A percentile compares a stretch with the other conserved stretches of the same genome.
Conservation (phyloP, 1,140 invertebrate species). For the Metopolophium dirhodum region DNA sequence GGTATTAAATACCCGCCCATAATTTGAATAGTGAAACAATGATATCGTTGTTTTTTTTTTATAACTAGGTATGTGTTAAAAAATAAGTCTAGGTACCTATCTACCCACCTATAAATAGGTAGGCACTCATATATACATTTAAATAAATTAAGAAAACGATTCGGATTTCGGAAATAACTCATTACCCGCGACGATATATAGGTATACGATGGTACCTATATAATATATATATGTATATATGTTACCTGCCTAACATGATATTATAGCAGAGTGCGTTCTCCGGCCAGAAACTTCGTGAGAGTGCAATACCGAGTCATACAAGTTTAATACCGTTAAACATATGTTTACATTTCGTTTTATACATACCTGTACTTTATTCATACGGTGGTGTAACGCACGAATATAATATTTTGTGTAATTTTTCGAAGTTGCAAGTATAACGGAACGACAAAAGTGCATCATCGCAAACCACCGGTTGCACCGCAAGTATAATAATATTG, state of each 20-base stretch:
- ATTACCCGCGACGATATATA: not conserved
- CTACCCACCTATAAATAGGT: not conserved
- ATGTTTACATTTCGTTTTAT: not conserved
- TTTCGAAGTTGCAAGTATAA: not conserved
- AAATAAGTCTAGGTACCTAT: not conserved
- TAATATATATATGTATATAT: too few species aligned
- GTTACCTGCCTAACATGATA: not conserved
- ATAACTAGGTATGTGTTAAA: not conserved
- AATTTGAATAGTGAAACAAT: conserved; percentile 10
- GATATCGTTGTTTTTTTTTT: not conserved
- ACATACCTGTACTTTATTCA: not conserved
- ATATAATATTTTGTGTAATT: not conserved
- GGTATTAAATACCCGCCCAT: not conserved
- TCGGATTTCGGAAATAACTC: not conserved
- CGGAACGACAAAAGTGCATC: not conserved
- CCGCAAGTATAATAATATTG: not conserved
- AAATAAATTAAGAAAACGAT: not conserved
- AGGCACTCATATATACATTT: not conserved
- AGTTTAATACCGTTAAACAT: not conserved
- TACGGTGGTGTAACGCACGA: not conserved
- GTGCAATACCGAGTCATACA: not conserved
- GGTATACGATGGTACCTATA: not conserved
- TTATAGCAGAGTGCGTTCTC: not conserved
- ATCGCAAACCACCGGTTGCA: not conserved
- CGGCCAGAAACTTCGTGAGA: not conserved